These are phyloP conservation scores for Cossypha dichroa DNA, from an alignment of 2,797 vertebrate genomes.

Conservation along the genomic window DNA sequence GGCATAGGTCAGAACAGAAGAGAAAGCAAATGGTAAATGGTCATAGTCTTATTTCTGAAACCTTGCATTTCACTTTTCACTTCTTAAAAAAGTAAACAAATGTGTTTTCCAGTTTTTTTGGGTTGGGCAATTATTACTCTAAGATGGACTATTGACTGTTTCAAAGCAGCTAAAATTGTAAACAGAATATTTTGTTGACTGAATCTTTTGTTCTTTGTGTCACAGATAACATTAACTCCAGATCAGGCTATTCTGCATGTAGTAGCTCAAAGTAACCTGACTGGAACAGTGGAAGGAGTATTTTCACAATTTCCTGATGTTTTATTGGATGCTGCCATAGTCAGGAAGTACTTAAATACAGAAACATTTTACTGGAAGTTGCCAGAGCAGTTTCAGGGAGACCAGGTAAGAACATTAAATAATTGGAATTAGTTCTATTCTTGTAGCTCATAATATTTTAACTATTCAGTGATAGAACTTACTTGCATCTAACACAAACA, in stretches of 20 bases:
- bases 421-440: background rate
- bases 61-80: accelerated
- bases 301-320: constrained; percentile 80
- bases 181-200: background rate
- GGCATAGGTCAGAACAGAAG: background rate
- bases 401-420: constrained; percentile 79
- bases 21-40: background rate
- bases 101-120: background rate
- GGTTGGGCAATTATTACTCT: background rate
- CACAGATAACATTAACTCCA: constrained; percentile 77
- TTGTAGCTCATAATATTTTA: background rate
- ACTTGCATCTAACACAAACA: background rate
- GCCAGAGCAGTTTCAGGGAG: constrained; percentile 82
- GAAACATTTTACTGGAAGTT: constrained; percentile 91
- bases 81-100: background rate
- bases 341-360: constrained; percentile 68
- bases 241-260: constrained; percentile 74
- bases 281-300: constrained; percentile 82
- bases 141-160: background rate
- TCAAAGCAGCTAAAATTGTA: background rate
- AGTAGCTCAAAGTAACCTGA: constrained; percentile 85
- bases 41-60: background rate
- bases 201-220: background rate
- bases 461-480: background rate
- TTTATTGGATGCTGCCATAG: constrained; percentile 79